Evolutionary conservation across 2,888 invertebrate species (phyloP), one percentile per base, ranked within the genome.

Genomic region (Caenorhabditis japonica): DNA sequence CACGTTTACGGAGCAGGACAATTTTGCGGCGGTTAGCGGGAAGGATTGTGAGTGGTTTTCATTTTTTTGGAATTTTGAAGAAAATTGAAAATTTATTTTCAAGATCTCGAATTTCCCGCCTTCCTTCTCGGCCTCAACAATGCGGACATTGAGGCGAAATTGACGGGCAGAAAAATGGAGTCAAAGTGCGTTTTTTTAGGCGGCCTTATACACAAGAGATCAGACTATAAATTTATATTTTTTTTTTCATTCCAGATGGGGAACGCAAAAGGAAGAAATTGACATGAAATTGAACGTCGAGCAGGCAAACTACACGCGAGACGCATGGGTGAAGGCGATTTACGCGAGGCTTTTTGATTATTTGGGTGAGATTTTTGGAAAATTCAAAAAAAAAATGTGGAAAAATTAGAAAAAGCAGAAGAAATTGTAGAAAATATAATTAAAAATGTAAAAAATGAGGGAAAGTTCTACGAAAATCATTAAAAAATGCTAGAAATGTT

Each of bases 261-360:
- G 92, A 51, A 90, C 89, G 27, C 90, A 91, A 81, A 90, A 91
- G 12, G 92, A 92, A 83, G 90, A 90, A 58, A 91, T 92, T 39
- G 91, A 92, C 82, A 91, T 92, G 66, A 91, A 91, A 5, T 87
- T 92, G 51, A 92, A 92, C 82, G 90, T 91, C 5, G 91, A 92
- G 77, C 92, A 92, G 87, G 91, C 92, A 1, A 88, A 90, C 61
- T 91, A 91, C 82, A 90, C 92, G 0, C 85, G 91, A 55, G 91
- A 92, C 86, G 92, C 92, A 10, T 89, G 92, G 77, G 90, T 91
- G 33, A 92, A 92, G 88, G 91, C 91, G 39, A 88, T 92, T 47
- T 92, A 92, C 85, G 88, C 91, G 0, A 88, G 91, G 51, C 88
- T 92, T 10, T 92, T 92, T 87, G 92, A 92, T 88, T 91, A 89